Conservation (phyloP, 2,797 vertebrate genomes). For the Schizopygopsis malacanthus region DNA sequence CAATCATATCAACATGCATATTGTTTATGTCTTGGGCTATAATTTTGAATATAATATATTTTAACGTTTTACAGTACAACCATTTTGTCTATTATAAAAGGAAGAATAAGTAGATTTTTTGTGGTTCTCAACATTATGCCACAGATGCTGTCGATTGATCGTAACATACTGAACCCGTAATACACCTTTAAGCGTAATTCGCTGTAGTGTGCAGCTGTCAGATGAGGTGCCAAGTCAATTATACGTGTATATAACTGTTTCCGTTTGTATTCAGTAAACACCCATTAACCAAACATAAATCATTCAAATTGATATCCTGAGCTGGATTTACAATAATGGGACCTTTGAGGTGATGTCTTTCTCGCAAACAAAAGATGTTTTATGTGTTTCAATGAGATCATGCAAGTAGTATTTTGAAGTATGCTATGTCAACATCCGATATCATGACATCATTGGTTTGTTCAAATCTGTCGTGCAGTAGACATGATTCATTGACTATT, state of each 20-base stretch:
- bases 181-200: not conserved
- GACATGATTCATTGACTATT: conserved; percentile 23
- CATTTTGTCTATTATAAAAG: not conserved
- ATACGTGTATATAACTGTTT: not conserved
- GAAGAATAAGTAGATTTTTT: not conserved
- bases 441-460: conserved; percentile 42
- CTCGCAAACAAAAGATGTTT: conserved; percentile 13
- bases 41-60: not conserved
- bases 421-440: conserved; percentile 38
- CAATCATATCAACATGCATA: not conserved
- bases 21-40: not conserved
- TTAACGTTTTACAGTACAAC: not conserved
- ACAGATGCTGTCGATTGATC: not conserved
- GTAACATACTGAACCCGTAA: not conserved
- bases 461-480: conserved; percentile 6
- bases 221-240: not conserved
- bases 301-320: conserved; percentile 27
- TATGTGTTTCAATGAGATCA: conserved; percentile 24
- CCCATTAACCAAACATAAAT: conserved; percentile 39
- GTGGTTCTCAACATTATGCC: not conserved
- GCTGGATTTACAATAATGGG: conserved; percentile 4
- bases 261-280: conserved; percentile 25
- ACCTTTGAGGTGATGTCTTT: not conserved
- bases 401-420: conserved; percentile 3
- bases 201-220: not conserved